These are phyloP conservation scores for Dione vanillae DNA, from an alignment of 2,888 invertebrate genomes.

Conservation along the genomic window DNA sequence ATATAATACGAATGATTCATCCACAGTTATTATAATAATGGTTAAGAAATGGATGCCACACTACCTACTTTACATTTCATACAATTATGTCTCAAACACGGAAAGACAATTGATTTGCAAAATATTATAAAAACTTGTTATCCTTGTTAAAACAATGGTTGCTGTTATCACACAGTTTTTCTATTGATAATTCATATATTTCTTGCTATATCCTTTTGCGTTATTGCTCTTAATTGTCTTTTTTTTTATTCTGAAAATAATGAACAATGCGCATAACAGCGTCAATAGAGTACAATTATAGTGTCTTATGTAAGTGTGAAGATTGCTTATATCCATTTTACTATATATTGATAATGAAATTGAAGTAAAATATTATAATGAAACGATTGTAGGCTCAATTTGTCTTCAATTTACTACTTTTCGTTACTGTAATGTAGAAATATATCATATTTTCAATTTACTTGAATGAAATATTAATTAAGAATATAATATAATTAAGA, in stretches of 20 bases:
- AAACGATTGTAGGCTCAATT: neutral
- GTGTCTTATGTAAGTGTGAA: constrained; percentile 4
- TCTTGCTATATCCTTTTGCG: constrained; percentile 64
- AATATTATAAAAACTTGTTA: constrained; percentile 69
- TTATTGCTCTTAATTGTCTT: constrained; percentile 51
- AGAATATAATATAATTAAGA: too few relatives aligned
- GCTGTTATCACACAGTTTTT: constrained; percentile 68
- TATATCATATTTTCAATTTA: too few relatives aligned
- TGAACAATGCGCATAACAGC: constrained; percentile 26
- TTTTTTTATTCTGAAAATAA: constrained; percentile 42
- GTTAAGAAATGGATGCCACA: constrained; percentile 9
- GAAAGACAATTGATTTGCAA: constrained; percentile 69
- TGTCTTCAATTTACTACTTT: too few relatives aligned
- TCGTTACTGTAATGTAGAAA: too few relatives aligned
- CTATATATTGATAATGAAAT: neutral
- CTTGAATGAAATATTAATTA: too few relatives aligned
- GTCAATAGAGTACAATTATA: constrained; percentile 18
- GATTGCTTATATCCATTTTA: neutral
- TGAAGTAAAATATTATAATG: neutral
- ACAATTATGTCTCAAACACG: constrained; percentile 61
- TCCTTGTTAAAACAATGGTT: constrained; percentile 78
- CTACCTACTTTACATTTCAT: constrained; percentile 20
- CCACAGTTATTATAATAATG: neutral
- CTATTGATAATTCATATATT: constrained; percentile 72
- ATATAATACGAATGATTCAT: neutral